phyloP scores from a whole-genome alignment of 2,888 invertebrate genomes.

The Autographa gamma region DNA sequence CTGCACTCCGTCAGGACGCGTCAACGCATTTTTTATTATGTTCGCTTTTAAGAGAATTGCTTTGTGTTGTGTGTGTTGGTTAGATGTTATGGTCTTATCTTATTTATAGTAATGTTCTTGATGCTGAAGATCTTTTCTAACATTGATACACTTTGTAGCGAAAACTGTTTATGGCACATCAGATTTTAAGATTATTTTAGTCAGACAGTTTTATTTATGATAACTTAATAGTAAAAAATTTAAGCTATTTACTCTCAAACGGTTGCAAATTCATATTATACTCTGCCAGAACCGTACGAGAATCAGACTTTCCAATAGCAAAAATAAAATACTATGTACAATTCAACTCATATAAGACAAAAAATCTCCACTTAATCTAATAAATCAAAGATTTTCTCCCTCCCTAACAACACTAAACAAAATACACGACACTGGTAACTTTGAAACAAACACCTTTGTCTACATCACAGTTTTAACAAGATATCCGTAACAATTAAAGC shows the following conservation, averaged over 20 bases:
- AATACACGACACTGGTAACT: slow-evolving; percentile 41
- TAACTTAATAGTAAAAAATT: no score
- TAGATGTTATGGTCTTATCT: slow-evolving; percentile 20
- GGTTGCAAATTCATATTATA: no score
- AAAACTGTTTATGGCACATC: no score
- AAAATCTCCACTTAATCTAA: slow-evolving; percentile 14
- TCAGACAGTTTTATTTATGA: no score
- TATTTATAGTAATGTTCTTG: slow-evolving; percentile 6
- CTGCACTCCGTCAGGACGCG: slow-evolving; percentile 69
- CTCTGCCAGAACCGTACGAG: no score
- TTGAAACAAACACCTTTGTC: slow-evolving; percentile 60
- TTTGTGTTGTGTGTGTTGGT: slow-evolving; percentile 30
- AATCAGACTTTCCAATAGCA: no score
- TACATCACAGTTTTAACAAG: slow-evolving; percentile 72
- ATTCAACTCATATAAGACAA: slow-evolving; percentile 12
- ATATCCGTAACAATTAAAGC: slow-evolving; percentile 81
- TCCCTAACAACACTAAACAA: slow-evolving; percentile 9
- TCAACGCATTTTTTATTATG: slow-evolving; percentile 72
- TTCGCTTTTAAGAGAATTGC: slow-evolving; percentile 61
- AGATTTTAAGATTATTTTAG: no score
- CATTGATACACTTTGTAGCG: no score
- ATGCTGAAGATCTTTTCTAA: background rate
- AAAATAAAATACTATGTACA: background rate
- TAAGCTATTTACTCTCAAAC: no score
- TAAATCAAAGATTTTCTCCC: slow-evolving; percentile 17